Evolutionary conservation across 2,888 invertebrate species (phyloP), one percentile per base, ranked within the genome.

Genomic region (Tortrix viridana): DNA sequence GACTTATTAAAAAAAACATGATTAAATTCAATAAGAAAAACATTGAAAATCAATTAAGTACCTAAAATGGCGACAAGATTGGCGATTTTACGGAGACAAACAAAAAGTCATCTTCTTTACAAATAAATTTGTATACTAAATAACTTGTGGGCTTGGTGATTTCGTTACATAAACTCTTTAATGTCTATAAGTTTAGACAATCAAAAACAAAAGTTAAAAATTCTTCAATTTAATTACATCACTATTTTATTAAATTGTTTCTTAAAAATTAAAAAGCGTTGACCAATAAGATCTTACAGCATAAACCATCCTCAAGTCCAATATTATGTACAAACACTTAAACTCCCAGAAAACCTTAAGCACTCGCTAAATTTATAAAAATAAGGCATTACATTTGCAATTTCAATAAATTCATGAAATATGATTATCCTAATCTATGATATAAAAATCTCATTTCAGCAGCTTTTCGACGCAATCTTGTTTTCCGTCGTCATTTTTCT

Each of bases 151-250:
- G 65, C 57, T 63, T 58, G 41, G 48, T 53, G 32, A 48, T 48
- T 71, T 60, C 44, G 43, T 32, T 41, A 54, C 60, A 60, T 66
- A 69, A 69, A 69, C 63, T 68, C 53, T 54, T 60, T 47, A 70
- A 67, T 60, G 32, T 32, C 32, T 67, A 68, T 67, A 62, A 59
- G 54, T 55, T 65, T 67, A 64, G 52, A 32, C 55, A 67, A 56
- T 44, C 56, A 50, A 74, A 77, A 79, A 76, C 70, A 71, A 71
- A n/a, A 53, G 74, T 67, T 67, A 72, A 79, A 76, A 79, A 72
- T 26, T 55, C 65, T 69, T 73, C 71, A 67, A 71, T 69, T 74
- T 70, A 70, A 71, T 74, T 73, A 76, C 65, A 72, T 61, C 64
- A 70, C 65, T 55, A 66, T 65, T 65, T 71, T 71, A 37, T 16